These are phyloP conservation scores for Hyla sarda DNA, from an alignment of 2,113 vertebrate genomes.

Conservation along the genomic window DNA sequence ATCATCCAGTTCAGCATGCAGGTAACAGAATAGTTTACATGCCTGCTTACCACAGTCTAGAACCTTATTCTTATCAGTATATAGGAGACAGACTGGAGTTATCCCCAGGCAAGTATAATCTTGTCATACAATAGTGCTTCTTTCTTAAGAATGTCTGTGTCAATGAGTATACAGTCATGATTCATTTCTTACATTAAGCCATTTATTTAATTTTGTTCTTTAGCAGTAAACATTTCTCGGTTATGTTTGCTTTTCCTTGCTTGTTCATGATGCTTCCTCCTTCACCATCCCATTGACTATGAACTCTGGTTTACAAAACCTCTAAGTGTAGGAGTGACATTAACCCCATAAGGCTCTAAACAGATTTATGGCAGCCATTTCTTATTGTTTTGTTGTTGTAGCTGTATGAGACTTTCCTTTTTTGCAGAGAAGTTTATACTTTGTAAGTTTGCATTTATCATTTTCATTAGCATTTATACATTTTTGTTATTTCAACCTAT, in stretches of 20 bases:
- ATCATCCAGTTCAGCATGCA: background rate
- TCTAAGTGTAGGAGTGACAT: too few species aligned
- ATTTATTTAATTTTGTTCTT: conserved; percentile 14
- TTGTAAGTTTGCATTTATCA: too few species aligned
- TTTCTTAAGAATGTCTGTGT: conserved; percentile 23
- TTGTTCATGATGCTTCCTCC: background rate
- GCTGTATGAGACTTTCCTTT: too few species aligned
- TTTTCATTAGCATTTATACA: too few species aligned
- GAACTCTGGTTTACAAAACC: background rate
- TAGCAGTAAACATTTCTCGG: background rate
- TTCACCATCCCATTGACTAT: background rate
- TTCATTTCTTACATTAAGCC: conserved; percentile 37
- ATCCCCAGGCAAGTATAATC: conserved; percentile 28
- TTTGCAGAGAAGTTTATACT: too few species aligned
- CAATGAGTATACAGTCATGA: background rate
- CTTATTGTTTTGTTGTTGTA: too few species aligned
- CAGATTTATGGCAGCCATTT: too few species aligned
- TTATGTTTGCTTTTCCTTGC: background rate
- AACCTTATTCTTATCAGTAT: conserved; percentile 16
- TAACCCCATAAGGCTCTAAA: too few species aligned
- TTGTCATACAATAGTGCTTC: background rate
- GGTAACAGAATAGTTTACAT: background rate
- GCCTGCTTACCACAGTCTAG: conserved; percentile 1
- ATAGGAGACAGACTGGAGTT: conserved; percentile 8
- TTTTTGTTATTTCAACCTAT: too few species aligned